Evolutionary conservation across 2,888 invertebrate species (phyloP), one percentile per base, ranked within the genome.

Genomic region (Lithophane socia): DNA sequence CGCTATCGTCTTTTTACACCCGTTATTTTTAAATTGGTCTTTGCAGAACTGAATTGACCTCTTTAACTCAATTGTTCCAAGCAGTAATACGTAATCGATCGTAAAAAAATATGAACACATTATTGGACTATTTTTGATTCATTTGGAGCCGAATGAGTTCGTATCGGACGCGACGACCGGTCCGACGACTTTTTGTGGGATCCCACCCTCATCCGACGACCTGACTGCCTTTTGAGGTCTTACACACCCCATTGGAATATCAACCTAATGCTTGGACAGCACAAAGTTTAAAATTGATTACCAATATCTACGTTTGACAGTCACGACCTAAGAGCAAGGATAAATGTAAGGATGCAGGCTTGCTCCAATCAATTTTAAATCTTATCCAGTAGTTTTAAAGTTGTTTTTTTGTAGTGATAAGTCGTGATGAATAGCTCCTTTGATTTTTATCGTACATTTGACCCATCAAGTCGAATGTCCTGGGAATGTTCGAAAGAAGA

Each of bases 391-490:
- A 9, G 3, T 0, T 0, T 60, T 90, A 90, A 79, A 82, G 90
- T 89, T 63, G 76, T 4, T 88, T 90, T 58, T 92, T 93, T 3
- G 73, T 58, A 76, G 86, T 83, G 37, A 42, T 54, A 66, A 13
- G 64, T 73, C 42, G 44, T 86, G 90, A 93, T 93, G 93, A 94
- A 94, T 93, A 93, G 92, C 90, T 93, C 92, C 89, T 93, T 92
- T 92, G 95, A 95, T 96, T 94, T 93, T 94, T 94, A 95, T 95
- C 95, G 92, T 92, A 89, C 91, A 90, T 93, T 94, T 95, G 95
- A 95, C 95, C 96, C 94, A 94, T 95, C 94, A 94, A 93, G 94
- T 92, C 90, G 92, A 91, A 93, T 94, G 94, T 94, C 95, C 95
- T 95, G 96, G 92, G 96, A 95, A 95, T 94, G 94, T 93, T 94